Conservation (phyloP, 2,888 invertebrate species). For the Hypena proboscidalis region DNA sequence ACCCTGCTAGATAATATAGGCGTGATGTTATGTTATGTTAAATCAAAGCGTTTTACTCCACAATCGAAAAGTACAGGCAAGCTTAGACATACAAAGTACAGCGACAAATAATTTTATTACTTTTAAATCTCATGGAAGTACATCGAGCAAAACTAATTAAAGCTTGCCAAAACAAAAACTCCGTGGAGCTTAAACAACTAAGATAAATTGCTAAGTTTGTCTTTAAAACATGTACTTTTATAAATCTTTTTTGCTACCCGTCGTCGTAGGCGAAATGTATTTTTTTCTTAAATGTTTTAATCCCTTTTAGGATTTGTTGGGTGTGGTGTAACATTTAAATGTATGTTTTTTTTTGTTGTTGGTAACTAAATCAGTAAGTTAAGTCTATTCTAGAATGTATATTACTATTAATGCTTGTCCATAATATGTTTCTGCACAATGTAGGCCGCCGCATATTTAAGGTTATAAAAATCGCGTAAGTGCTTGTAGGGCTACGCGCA, state of each 20-base stretch:
- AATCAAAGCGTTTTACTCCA: not conserved
- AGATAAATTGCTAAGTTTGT: slow-evolving; percentile 76
- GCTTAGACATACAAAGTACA: too few relatives aligned
- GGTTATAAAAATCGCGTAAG: too few relatives aligned
- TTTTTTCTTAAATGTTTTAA: slow-evolving; percentile 5
- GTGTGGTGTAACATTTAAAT: too few relatives aligned
- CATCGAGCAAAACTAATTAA: slow-evolving; percentile 72
- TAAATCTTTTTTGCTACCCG: slow-evolving; percentile 34
- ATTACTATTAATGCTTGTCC: too few relatives aligned
- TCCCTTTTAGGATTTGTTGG: too few relatives aligned
- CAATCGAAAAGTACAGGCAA: slow-evolving; percentile 21
- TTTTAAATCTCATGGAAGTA: slow-evolving; percentile 60
- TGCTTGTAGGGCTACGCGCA: too few relatives aligned
- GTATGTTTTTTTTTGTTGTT: too few relatives aligned
- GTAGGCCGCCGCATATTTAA: too few relatives aligned
- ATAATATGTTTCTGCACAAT: too few relatives aligned
- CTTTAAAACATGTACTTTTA: slow-evolving; percentile 54
- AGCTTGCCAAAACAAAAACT: slow-evolving; percentile 64
- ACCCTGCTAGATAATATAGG: not conserved
- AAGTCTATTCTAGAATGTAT: too few relatives aligned
- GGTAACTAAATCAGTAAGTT: too few relatives aligned
- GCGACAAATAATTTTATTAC: slow-evolving; percentile 57
- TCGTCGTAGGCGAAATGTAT: slow-evolving; percentile 13
- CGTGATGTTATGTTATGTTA: not conserved
- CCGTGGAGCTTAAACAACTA: slow-evolving; percentile 61